These are phyloP conservation scores for Andrena trimmerana DNA, from an alignment of 2,888 invertebrate species.

Conservation along the genomic window DNA sequence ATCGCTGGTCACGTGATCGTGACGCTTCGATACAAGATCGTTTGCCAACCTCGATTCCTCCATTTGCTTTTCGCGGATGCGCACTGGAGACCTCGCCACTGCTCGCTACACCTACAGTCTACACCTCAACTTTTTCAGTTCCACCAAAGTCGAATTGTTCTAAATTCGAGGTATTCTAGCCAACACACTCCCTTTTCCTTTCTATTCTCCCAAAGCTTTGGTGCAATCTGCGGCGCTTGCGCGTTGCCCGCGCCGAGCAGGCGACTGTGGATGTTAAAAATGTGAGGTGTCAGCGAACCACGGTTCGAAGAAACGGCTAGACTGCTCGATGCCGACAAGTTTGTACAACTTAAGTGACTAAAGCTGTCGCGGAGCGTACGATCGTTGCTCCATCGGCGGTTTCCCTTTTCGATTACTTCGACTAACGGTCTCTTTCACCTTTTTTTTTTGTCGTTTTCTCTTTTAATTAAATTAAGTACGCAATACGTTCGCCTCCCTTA, in stretches of 20 bases:
- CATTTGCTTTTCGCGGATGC: no score
- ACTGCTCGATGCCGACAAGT: conserved; percentile 5
- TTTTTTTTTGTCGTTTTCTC: background rate
- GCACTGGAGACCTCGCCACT: no score
- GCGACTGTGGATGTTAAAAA: conserved; percentile 9
- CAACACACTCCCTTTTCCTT: no score
- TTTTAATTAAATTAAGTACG: conserved; percentile 21
- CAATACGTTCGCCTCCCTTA: conserved; percentile 36
- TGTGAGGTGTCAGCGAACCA: background rate
- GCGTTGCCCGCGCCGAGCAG: background rate
- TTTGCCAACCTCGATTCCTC: no score
- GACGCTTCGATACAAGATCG: no score
- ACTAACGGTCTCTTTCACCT: conserved; percentile 22
- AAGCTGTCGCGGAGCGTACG: conserved; percentile 40
- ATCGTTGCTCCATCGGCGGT: background rate
- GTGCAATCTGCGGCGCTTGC: background rate
- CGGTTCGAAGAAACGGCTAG: conserved; percentile 8
- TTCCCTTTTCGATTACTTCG: conserved; percentile 18
- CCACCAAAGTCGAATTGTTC: no score
- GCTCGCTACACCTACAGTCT: no score
- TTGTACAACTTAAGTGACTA: conserved; percentile 54
- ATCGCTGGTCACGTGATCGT: no score
- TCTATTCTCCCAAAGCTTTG: no score
- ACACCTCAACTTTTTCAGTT: no score
- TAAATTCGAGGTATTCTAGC: no score